Evolutionary conservation across 2,888 invertebrate genomes (phyloP).

Genomic region (Drosophila kanekoi): DNA sequence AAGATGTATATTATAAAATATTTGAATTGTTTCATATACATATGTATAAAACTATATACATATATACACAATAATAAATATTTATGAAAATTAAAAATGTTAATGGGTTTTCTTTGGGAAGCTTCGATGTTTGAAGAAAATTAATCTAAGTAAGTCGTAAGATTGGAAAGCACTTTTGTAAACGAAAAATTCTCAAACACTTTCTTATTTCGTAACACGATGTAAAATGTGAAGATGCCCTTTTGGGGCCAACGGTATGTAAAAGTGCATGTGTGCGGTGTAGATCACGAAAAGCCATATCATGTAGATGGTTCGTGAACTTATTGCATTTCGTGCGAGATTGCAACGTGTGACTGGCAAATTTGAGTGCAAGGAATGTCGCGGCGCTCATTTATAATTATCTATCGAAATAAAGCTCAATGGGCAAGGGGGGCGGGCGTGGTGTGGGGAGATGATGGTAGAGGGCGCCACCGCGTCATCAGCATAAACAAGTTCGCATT

Average conservation of each 20-base stretch:
- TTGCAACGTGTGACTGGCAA: slow-evolving; percentile 47
- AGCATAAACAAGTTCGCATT: slow-evolving; percentile 44
- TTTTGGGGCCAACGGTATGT: too few species aligned
- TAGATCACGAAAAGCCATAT: slow-evolving; percentile 7
- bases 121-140: too few species aligned
- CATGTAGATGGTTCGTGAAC: slow-evolving; percentile 28
- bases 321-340: slow-evolving; percentile 46
- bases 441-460: not conserved
- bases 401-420: slow-evolving; percentile 18
- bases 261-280: not conserved
- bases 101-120: not conserved
- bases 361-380: slow-evolving; percentile 42
- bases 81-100: slow-evolving; percentile 41
- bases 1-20: slow-evolving; percentile 36
- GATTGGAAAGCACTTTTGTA: too few species aligned
- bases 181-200: too few species aligned
- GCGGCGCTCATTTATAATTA: slow-evolving; percentile 7
- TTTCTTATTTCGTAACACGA: too few species aligned
- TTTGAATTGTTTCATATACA: slow-evolving; percentile 52
- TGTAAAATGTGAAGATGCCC: too few species aligned
- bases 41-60: slow-evolving; percentile 25
- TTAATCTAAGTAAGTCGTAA: too few species aligned
- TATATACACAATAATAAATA: slow-evolving; percentile 62
- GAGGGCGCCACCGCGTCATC: slow-evolving; percentile 47
- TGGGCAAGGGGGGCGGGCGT: not conserved